Evolutionary conservation across 2,797 vertebrate species (phyloP), one percentile per base, ranked within the genome.

Genomic region (Garrulus glandarius): DNA sequence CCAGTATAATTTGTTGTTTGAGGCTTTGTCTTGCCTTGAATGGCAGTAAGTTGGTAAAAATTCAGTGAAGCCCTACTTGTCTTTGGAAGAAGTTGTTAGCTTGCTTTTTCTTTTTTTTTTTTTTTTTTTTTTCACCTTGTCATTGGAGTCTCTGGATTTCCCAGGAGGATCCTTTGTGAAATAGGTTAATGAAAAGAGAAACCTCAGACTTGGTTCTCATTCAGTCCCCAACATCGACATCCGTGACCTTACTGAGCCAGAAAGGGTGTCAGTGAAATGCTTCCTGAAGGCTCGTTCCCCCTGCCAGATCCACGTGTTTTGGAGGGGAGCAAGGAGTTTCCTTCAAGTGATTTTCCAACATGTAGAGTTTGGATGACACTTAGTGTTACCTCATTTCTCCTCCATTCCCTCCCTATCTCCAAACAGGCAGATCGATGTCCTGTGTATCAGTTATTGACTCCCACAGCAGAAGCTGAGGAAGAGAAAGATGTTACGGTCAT

Each of bases 381-480:
- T 93, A 89, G 87, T 32, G 89, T 93, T 96, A 95, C 94, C 95
- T 95, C 96, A 95, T 95, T 96, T 96, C 88, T 93, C 87, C 89
- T 95, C 92, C 83, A 71, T 92, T 93, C 92, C 94, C 88, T 93
- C 85, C 89, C 92, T 78, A 74, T 92, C 87, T 85, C 84, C 61
- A 9, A 91, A 89, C 77, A 79, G 93, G 93, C 95, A 95, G 93
- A 88, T 92, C 11, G 6, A 82, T 95, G 93, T 92, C 95, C 87
- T 96, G 94, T 87, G 69, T 95, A 95, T 93, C 93, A 79, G 85
- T 96, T 97, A 95, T 96, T 93, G 96, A 96, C 96, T 95, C 96
- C 95, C 97, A 92, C 93, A 93, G 96, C 94, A 96, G 78, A 97
- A 96, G 95, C 91, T 95, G 97, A 97, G 96, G 95, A 97, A 96